Base-by-base conservation (phyloP, 2,888 invertebrate genomes). In the Branchinecta sandiegonensis region DNA sequence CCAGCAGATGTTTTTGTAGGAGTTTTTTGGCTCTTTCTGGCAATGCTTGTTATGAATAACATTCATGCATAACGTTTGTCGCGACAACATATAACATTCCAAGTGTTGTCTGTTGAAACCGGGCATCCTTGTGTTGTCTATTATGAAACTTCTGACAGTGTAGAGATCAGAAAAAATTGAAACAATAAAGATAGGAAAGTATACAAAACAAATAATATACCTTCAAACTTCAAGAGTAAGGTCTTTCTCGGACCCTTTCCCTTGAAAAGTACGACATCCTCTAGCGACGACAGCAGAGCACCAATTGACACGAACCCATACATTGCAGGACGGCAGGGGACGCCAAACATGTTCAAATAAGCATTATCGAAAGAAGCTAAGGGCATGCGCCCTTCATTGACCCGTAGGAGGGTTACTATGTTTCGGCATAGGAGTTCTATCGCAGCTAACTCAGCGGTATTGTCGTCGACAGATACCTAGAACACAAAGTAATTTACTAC, bases 281-380 rank as follows among this genome's bases (percentile, higher is more conserved):
- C 79, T 14, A 84, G 76, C 9, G 82, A 79, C 72, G 81, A 79
- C 9, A 85, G 77, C 65, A 85, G 75, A 5, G 81, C 77, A n/a
- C 76, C 74, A 2, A 82, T 70, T 11, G 79, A 81, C 6, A 81
- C 77, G 73, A 77, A 83, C 1, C 84, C 83, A 73, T 81, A 82
- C 37, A 80, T 76, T 0, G 80, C 79, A 10, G 82, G 80, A 69
- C 80, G 80, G 48, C 82, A 79, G 47, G 80, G 75, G 23, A 78
- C 76, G 7, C 81, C 81, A 67, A 75, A 78, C 50, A 77, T 73
- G 46, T 76, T 75, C n/a, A 77, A 71, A 69, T 79, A 81, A 2
- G 77, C 76, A 10, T 74, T 72, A 68, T 81, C 80, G 68, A 81
- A 79, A 66, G 77, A 77, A 1, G 76, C 74, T 8, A 81, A 72